These are phyloP conservation scores for Himalopsyche kuldschensis DNA, from an alignment of 2,888 invertebrate genomes.

Conservation along the genomic window DNA sequence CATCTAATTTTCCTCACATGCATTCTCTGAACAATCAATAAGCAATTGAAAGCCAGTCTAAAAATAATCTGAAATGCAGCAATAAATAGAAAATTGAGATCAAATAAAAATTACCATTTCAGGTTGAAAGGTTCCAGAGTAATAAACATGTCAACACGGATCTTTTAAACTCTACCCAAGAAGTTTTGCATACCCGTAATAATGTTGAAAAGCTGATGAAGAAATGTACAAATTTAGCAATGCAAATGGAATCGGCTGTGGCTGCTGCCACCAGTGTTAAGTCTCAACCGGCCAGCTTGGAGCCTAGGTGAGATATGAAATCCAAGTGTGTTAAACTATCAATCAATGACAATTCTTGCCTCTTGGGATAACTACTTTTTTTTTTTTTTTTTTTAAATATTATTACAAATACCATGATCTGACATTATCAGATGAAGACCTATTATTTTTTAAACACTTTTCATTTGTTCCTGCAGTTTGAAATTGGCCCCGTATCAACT, in stretches of 20 bases:
- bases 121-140: constrained; percentile 70
- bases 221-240: constrained; percentile 81
- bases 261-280: constrained; percentile 74
- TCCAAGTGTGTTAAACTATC: background rate
- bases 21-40: no score
- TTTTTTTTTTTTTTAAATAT: no score
- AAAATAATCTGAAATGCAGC: constrained; percentile 10
- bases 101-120: background rate
- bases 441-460: no score
- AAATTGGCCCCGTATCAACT: constrained; percentile 84
- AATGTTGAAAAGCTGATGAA: constrained; percentile 80
- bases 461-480: constrained; percentile 53
- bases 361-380: no score
- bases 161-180: constrained; percentile 79
- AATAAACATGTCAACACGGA: constrained; percentile 75
- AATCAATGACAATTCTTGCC: background rate
- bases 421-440: no score
- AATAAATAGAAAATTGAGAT: background rate
- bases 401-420: no score
- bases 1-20: no score
- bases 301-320: constrained; percentile 56
- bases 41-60: no score
- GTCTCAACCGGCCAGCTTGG: constrained; percentile 73
- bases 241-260: constrained; percentile 78
- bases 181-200: constrained; percentile 70